A percentile compares a stretch with the other conserved stretches of the same genome.
These are phyloP conservation scores for Heliconius charithonia DNA, from an alignment of 2,888 invertebrate genomes.

Conservation along the genomic window DNA sequence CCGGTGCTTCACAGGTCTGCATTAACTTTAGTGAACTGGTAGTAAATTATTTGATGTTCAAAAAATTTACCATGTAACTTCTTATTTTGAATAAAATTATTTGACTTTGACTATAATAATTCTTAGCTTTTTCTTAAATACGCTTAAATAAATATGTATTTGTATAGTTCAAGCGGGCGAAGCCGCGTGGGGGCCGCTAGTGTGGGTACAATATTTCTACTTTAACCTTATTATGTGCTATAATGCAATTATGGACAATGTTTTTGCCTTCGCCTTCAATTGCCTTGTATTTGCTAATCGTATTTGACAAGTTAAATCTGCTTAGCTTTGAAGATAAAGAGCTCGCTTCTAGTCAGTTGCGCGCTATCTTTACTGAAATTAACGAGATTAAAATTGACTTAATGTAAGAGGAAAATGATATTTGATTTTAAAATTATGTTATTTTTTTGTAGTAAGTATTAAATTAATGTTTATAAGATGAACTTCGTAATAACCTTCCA, in stretches of 20 bases:
- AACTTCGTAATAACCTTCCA: too few relatives aligned
- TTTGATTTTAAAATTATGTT: background rate
- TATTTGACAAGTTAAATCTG: constrained; percentile 29
- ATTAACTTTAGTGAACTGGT: too few relatives aligned
- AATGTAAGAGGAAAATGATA: background rate
- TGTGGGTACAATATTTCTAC: background rate
- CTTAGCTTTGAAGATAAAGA: constrained; percentile 31
- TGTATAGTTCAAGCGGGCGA: too few relatives aligned
- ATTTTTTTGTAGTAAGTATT: background rate
- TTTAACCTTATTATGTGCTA: background rate
- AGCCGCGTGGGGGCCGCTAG: too few relatives aligned
- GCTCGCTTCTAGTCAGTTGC: constrained; percentile 21
- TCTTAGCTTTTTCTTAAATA: too few relatives aligned
- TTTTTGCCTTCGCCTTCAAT: constrained; percentile 14
- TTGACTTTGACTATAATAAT: too few relatives aligned
- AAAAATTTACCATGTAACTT: too few relatives aligned
- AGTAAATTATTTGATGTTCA: too few relatives aligned
- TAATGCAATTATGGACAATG: constrained; percentile 4
- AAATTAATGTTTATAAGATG: too few relatives aligned
- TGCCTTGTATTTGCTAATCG: constrained; percentile 15
- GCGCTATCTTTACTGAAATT: constrained; percentile 16
- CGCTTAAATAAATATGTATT: too few relatives aligned
- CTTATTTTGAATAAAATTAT: too few relatives aligned
- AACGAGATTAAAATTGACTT: constrained; percentile 15
- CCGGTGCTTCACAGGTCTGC: too few relatives aligned